These are phyloP conservation scores for Rhinopomastus cyanomelas DNA, from an alignment of 2,113 vertebrate genomes.

Conservation along the genomic window DNA sequence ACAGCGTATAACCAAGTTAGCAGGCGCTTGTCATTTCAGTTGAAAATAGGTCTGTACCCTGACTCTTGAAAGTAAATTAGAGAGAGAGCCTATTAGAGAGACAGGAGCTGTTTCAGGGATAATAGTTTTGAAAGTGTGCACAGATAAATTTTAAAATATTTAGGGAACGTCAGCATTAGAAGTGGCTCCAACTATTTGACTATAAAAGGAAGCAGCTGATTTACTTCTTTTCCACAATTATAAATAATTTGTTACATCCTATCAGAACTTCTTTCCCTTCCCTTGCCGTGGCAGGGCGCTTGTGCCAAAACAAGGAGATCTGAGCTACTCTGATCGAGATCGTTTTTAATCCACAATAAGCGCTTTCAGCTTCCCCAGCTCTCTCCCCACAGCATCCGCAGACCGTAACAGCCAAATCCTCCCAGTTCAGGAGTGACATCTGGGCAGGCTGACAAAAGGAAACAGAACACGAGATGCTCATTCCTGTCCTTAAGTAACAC, in stretches of 20 bases:
- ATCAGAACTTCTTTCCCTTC: slow-evolving; percentile 52
- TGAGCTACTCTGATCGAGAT: neutral
- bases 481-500: slow-evolving; percentile 6
- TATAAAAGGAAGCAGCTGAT: slow-evolving; percentile 50
- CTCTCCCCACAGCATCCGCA: neutral
- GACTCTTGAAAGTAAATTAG: slow-evolving; percentile 67
- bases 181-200: slow-evolving; percentile 33
- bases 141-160: slow-evolving; percentile 66
- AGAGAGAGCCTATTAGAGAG: slow-evolving; percentile 47
- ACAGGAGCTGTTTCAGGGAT: slow-evolving; percentile 33
- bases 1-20: slow-evolving; percentile 1
- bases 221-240: neutral
- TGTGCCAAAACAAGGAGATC: slow-evolving; percentile 61
- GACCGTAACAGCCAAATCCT: neutral
- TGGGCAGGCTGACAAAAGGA: slow-evolving; percentile 3
- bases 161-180: slow-evolving; percentile 40
- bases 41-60: slow-evolving; percentile 27
- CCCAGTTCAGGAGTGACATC: neutral
- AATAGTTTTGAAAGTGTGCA: slow-evolving; percentile 60
- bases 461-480: neutral
- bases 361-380: neutral
- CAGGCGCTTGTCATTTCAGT: neutral
- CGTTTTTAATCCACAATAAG: neutral
- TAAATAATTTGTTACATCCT: slow-evolving; percentile 58
- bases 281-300: slow-evolving; percentile 19